Percentiles rank a stretch among this genome's conserved stretches.
Evolutionary conservation across 2,113 vertebrate species (phyloP).

Genomic region (rat (Rattus norvegicus)): DNA sequence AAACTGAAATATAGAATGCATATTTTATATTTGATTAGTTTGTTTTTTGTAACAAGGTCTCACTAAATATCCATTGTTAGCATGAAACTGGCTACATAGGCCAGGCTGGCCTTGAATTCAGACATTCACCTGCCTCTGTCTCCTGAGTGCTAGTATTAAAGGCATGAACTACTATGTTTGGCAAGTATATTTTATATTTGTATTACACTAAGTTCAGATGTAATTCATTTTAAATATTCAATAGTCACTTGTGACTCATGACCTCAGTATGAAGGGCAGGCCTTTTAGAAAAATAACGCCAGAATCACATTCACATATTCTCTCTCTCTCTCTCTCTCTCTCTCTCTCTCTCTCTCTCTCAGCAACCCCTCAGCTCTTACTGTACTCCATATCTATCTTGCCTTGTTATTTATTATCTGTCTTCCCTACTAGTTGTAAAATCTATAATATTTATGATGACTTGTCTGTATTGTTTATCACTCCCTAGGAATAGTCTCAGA

Average conservation of each 20-base stretch:
- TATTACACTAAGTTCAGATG: not conserved
- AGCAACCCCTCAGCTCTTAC: not conserved
- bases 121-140: not conserved
- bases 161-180: not conserved
- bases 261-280: too few relatives aligned
- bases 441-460: slow-evolving; percentile 27
- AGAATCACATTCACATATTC: not conserved
- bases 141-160: not conserved
- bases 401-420: slow-evolving; percentile 48
- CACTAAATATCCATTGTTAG: not conserved
- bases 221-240: not conserved
- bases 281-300: not conserved
- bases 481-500: not conserved
- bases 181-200: not conserved
- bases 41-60: not conserved
- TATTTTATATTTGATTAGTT: not conserved
- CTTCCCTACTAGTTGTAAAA: not conserved
- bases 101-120: not conserved
- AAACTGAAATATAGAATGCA: not conserved
- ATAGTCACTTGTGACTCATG: not conserved
- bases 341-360: not conserved
- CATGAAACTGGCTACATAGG: not conserved
- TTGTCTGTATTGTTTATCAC: slow-evolving; percentile 37
- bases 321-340: not conserved
- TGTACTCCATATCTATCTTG: not conserved